Percentiles rank a stretch among this genome's conserved stretches.
Conservation (phyloP, 1,140 invertebrate genomes). For the Leptopilina clavipes region DNA sequence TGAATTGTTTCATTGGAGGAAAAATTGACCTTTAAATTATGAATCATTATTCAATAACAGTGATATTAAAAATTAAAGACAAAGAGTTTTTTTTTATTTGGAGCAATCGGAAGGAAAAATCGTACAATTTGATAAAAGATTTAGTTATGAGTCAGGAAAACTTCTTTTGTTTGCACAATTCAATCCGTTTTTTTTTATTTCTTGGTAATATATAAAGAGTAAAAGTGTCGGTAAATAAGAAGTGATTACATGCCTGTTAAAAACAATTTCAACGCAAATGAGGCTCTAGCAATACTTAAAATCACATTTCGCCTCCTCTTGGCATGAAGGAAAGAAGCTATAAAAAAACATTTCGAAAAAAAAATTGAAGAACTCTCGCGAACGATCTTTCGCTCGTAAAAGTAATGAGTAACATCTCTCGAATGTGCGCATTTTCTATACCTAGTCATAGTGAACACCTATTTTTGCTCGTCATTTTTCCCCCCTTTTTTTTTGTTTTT, state of each 20-base stretch:
- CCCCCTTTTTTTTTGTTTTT: no score
- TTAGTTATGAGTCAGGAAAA: no score
- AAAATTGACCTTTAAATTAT: no score
- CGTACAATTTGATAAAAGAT: not conserved
- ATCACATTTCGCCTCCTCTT: not conserved
- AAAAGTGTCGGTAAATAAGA: constrained; percentile 20
- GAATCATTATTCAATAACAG: no score
- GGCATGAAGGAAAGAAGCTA: constrained; percentile 3
- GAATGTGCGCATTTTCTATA: constrained; percentile 7
- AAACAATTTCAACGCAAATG: constrained; percentile 29
- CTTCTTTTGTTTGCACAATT: constrained; percentile 4
- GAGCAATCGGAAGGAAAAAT: not conserved
- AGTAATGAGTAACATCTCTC: constrained; percentile 7
- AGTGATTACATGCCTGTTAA: not conserved
- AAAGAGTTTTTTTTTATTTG: no score
- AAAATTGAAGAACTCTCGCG: not conserved
- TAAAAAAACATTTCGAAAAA: constrained; percentile 1
- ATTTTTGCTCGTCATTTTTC: not conserved
- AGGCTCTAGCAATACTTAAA: constrained; percentile 22
- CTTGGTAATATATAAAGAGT: not conserved
- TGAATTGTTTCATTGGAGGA: no score
- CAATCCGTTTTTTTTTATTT: not conserved
- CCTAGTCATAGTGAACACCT: not conserved
- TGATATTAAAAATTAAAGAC: no score
- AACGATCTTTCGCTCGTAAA: constrained; percentile 16